Evolutionary conservation across 2,888 invertebrate genomes (phyloP).

Genomic region (Eupithecia subumbrata): DNA sequence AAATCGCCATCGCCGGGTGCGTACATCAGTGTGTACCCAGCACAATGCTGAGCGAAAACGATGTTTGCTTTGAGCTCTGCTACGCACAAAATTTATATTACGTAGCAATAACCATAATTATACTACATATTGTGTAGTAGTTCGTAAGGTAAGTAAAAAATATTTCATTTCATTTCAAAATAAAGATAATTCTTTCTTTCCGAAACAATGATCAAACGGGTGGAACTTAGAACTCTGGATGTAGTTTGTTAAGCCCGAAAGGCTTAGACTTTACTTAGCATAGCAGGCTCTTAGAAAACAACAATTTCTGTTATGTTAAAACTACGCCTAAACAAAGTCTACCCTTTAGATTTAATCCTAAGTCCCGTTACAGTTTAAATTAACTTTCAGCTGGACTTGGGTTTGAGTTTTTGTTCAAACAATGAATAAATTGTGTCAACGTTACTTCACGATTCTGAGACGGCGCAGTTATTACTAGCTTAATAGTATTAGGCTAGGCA

Average conservation of each 20-base stretch:
- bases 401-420: background rate
- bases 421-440: background rate
- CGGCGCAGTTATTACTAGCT: background rate
- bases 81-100: no score
- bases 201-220: background rate
- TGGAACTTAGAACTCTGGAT: background rate
- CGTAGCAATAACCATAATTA: no score
- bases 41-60: no score
- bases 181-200: no score
- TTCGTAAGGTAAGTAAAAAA: no score
- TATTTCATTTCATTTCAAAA: no score
- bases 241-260: background rate
- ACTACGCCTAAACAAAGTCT: background rate
- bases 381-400: background rate
- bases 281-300: background rate
- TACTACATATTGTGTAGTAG: no score
- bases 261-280: background rate
- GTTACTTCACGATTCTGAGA: background rate
- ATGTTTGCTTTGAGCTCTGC: no score
- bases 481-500: background rate
- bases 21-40: no score
- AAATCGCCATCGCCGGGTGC: no score
- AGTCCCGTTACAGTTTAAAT: background rate
- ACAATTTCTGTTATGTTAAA: slow-evolving; percentile 1
- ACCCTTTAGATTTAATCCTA: background rate